Percentiles rank a stretch among this genome's conserved stretches.
These are phyloP conservation scores for Lepidonotus clava DNA, from an alignment of 2,888 invertebrate genomes.

Conservation along the genomic window DNA sequence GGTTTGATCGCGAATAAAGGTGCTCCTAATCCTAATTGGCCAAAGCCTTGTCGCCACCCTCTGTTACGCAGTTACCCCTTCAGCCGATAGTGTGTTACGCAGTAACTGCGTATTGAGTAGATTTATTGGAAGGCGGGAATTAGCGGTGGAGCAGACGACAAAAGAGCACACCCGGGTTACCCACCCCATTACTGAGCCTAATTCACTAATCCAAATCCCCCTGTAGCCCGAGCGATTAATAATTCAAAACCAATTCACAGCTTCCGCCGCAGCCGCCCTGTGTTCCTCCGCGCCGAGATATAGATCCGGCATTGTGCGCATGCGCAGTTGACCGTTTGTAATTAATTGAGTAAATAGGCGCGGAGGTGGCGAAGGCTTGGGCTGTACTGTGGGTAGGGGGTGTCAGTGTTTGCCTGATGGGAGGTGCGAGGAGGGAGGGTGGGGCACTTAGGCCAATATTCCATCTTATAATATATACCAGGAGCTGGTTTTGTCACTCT, in stretches of 20 bases:
- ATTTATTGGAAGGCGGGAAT: too few species aligned
- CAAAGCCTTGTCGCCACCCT: background rate
- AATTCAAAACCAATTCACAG: background rate
- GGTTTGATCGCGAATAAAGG: background rate
- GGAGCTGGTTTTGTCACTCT: too few species aligned
- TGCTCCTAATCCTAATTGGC: background rate
- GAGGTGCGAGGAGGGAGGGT: too few species aligned
- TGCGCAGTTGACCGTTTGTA: constrained; percentile 29
- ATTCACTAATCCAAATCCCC: background rate
- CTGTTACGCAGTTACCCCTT: background rate
- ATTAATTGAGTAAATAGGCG: constrained; percentile 41
- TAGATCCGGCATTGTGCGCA: background rate
- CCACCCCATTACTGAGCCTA: background rate
- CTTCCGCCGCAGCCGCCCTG: background rate
- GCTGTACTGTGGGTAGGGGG: too few species aligned
- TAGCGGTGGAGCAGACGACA: background rate
- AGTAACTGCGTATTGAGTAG: too few species aligned
- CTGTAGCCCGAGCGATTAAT: background rate
- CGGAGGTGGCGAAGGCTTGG: background rate
- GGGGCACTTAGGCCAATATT: too few species aligned
- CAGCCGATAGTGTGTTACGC: too few species aligned
- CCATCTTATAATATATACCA: too few species aligned
- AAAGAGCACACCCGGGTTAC: background rate
- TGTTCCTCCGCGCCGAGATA: constrained; percentile 19
- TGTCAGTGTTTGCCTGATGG: too few species aligned